Percentiles rank a stretch among this genome's conserved stretches.
Evolutionary conservation across 2,113 vertebrate species (phyloP).

Genomic region (Hyaena hyaena): DNA sequence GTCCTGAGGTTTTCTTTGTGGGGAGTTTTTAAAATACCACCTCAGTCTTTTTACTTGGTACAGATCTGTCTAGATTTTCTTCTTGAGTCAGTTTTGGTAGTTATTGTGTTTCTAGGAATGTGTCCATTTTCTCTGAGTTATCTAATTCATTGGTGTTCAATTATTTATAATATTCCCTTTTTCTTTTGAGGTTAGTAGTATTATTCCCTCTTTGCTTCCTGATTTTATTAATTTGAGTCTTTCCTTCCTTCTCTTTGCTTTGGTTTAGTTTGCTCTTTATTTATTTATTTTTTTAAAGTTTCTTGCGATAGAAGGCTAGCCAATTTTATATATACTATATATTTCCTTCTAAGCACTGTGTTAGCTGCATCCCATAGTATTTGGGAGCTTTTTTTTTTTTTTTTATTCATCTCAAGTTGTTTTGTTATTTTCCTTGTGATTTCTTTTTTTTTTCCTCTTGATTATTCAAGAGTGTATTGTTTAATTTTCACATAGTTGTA

Average conservation of each 20-base stretch:
- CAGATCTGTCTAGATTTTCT: not conserved
- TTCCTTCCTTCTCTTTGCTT: not conserved
- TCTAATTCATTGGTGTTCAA: not conserved
- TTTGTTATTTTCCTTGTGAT: not conserved
- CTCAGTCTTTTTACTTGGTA: not conserved
- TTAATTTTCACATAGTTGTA: not conserved
- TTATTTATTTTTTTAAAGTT: not conserved
- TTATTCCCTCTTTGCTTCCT: not conserved
- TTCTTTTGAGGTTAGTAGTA: not conserved
- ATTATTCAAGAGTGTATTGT: not conserved
- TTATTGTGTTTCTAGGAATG: conserved; percentile 22
- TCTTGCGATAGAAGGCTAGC: not conserved
- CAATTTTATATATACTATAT: not conserved
- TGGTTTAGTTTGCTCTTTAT: not conserved
- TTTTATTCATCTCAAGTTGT: not conserved
- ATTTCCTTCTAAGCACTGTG: not conserved
- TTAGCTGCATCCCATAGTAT: not conserved
- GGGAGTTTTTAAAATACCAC: not conserved
- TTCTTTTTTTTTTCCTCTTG: not conserved
- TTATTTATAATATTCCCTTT: not conserved
- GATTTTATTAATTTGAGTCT: conserved; percentile 9
- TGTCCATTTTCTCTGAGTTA: not conserved
- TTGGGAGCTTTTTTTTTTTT: not conserved
- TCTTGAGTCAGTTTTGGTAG: not conserved
- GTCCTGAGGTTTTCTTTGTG: not conserved